A percentile compares a stretch with the other conserved stretches of the same genome.
These are phyloP conservation scores for Fulica atra DNA, from an alignment of 2,113 vertebrate genomes.

Conservation along the genomic window DNA sequence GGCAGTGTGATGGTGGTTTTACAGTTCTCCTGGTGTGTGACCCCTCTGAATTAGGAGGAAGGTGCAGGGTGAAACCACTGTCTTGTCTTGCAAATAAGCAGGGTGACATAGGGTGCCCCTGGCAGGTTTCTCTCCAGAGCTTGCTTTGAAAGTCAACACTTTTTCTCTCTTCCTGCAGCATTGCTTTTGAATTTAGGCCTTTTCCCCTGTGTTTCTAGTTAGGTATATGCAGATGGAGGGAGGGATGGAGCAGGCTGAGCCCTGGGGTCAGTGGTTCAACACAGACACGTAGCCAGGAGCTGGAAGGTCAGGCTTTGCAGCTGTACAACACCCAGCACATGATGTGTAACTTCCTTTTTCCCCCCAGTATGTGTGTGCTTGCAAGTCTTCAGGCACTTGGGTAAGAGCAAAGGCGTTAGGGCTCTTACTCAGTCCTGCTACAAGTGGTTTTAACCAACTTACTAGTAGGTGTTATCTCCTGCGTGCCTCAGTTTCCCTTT, in stretches of 20 bases:
- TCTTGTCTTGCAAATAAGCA: not conserved
- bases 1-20: not conserved
- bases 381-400: not conserved
- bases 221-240: rapidly evolving
- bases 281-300: not conserved
- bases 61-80: not conserved
- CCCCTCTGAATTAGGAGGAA: not conserved
- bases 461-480: not conserved
- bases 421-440: not conserved
- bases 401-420: not conserved
- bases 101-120: not conserved
- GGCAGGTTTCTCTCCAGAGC: not conserved
- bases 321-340: not conserved
- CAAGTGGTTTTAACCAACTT: not conserved
- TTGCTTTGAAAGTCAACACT: not conserved
- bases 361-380: not conserved
- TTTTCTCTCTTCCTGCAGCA: not conserved
- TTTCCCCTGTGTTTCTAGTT: not conserved
- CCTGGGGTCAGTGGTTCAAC: not conserved
- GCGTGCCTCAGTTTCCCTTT: not conserved
- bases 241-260: not conserved
- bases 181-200: not conserved
- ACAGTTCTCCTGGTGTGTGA: not conserved
- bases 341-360: not conserved
- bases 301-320: not conserved